Evolutionary conservation across 2,113 vertebrate species (phyloP).

Genomic region (Hymenochirus boettgeri): DNA sequence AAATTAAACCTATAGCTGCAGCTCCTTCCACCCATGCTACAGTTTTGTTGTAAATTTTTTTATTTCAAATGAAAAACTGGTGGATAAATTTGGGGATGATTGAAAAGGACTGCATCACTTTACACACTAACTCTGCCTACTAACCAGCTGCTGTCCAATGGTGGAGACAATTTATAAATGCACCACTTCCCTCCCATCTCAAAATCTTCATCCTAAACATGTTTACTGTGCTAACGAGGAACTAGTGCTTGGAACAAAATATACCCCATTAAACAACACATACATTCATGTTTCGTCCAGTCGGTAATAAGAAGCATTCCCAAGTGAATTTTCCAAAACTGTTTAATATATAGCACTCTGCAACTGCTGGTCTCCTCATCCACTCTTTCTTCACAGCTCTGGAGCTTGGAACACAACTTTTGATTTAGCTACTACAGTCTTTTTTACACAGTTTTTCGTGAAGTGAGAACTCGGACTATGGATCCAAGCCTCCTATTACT

Average conservation of each 20-base stretch:
- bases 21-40: background rate
- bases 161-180: background rate
- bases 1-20: too few species aligned
- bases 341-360: conserved; percentile 55
- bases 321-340: too few species aligned
- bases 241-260: conserved; percentile 41
- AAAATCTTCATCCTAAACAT: background rate
- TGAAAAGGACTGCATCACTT: too few species aligned
- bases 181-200: background rate
- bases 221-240: conserved; percentile 38
- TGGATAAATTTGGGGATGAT: background rate
- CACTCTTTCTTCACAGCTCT: conserved; percentile 55
- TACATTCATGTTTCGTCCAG: conserved; percentile 45
- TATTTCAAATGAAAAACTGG: background rate
- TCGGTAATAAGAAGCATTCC: conserved; percentile 59
- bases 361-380: conserved; percentile 48
- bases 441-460: conserved; percentile 81
- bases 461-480: conserved; percentile 82
- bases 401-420: conserved; percentile 48
- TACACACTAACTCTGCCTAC: background rate
- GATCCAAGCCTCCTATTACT: conserved; percentile 77
- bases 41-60: conserved; percentile 6
- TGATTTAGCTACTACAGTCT: conserved; percentile 53
- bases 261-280: conserved; percentile 44
- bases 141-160: background rate